Percentiles rank a stretch among this genome's conserved stretches.
Evolutionary conservation across 2,888 invertebrate species (phyloP).

Genomic region (Andrena camellia): DNA sequence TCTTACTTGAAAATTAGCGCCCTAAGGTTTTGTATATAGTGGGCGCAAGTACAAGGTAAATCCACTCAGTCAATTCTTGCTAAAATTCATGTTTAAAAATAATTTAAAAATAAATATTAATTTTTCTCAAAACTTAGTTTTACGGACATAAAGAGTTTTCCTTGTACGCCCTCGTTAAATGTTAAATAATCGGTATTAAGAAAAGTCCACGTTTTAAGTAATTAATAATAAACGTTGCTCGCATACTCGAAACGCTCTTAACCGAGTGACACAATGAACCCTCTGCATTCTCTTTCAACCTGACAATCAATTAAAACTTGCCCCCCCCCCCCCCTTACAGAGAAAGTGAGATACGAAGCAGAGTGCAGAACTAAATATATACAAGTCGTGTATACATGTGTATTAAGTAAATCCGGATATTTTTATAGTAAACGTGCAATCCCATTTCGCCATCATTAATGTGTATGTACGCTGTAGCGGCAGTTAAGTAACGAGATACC

Average conservation of each 20-base stretch:
- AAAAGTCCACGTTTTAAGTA: slow-evolving; percentile 5
- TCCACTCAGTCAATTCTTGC: no score
- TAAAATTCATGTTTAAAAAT: no score
- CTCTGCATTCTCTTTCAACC: not conserved
- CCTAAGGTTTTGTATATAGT: no score
- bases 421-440: no score
- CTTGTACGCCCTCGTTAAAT: not conserved
- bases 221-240: slow-evolving; percentile 8
- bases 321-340: not conserved
- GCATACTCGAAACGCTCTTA: slow-evolving; percentile 14
- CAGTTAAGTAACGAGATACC: not conserved
- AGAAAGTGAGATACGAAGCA: not conserved
- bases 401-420: no score
- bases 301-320: slow-evolving; percentile 20
- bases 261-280: slow-evolving; percentile 25
- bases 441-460: no score
- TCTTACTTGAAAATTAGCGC: no score
- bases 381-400: not conserved
- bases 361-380: slow-evolving; percentile 1
- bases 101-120: no score
- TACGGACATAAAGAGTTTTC: no score
- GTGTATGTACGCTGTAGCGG: no score
- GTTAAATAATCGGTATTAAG: not conserved
- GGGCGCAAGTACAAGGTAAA: no score
- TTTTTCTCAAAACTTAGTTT: no score